Conservation (phyloP, 1,140 invertebrate genomes). For the Scaptomyza hsui region DNA sequence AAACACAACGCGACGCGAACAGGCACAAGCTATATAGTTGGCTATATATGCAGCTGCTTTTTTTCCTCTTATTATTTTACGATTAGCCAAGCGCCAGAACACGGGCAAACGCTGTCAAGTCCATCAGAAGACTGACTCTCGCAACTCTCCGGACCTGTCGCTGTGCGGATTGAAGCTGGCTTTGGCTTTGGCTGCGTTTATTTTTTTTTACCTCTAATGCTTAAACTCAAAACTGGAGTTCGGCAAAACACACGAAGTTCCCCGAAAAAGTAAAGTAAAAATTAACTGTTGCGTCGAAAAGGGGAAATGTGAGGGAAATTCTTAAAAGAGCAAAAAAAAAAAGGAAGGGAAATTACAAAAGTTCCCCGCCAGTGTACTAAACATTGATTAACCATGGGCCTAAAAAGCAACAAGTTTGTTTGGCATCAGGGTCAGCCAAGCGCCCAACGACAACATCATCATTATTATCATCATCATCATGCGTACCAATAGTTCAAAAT, state of each 20-base stretch:
- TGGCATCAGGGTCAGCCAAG: constrained; percentile 67
- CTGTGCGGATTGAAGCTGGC: constrained; percentile 22
- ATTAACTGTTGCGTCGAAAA: constrained; percentile 47
- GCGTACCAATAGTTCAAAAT: constrained; percentile 77
- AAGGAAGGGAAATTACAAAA: constrained; percentile 5
- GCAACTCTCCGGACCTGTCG: constrained; percentile 14
- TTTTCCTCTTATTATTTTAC: constrained; percentile 10
- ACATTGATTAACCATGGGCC: constrained; percentile 25
- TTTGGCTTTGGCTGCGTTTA: constrained; percentile 26
- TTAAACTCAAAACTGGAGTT: constrained; percentile 61
- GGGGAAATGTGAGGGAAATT: constrained; percentile 43
- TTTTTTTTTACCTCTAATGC: constrained; percentile 26
- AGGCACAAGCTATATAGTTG: not conserved
- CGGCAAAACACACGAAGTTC: constrained; percentile 62
- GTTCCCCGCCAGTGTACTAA: constrained; percentile 35
- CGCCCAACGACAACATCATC: constrained; percentile 15
- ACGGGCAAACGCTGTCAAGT: constrained; percentile 74
- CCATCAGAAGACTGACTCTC: constrained; percentile 71
- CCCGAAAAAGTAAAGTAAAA: constrained; percentile 7
- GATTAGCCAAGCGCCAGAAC: constrained; percentile 17
- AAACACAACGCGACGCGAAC: constrained; percentile 5
- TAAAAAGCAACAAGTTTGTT: constrained; percentile 75
- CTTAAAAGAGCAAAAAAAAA: not conserved
- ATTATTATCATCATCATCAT: constrained; percentile 10
- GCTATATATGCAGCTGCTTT: not conserved